Evolutionary conservation across 23 tunicate genomes (phyloP).

Genomic region (Oikopleura dioica): DNA sequence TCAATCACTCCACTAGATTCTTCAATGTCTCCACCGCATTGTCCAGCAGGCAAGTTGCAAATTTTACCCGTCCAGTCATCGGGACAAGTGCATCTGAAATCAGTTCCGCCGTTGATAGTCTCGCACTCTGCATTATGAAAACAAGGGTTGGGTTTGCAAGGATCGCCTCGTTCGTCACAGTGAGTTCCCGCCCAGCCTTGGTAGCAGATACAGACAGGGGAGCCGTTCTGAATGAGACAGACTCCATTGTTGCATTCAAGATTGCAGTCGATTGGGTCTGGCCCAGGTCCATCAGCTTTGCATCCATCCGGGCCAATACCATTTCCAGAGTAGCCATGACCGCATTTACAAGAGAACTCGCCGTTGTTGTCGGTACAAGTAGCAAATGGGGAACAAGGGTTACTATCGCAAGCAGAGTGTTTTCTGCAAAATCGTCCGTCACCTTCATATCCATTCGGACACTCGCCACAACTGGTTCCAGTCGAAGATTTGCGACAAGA

Average conservation of each 20-base stretch:
- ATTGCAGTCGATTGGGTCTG: neutral
- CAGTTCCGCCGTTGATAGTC: neutral
- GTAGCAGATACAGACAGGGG: neutral
- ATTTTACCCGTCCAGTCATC: neutral
- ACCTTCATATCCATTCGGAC: neutral
- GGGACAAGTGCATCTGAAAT: neutral
- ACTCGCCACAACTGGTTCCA: neutral
- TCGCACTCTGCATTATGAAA: neutral
- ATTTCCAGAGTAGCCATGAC: neutral
- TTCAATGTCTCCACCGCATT: neutral
- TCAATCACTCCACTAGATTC: neutral
- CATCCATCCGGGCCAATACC: slow-evolving; percentile 11
- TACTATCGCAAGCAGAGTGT: neutral
- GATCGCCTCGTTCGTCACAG: neutral
- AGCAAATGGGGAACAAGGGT: neutral
- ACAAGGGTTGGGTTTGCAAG: neutral
- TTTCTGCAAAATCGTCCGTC: neutral
- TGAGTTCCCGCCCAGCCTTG: neutral
- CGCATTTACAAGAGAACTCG: neutral
- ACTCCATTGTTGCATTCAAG: neutral
- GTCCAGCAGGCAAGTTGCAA: neutral
- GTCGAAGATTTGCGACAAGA: neutral
- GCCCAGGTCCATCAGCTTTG: neutral
- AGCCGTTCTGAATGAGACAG: neutral
- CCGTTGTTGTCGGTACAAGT: neutral